Evolutionary conservation across 2,113 vertebrate species (phyloP), one percentile per base, ranked within the genome.

Genomic region (Bombycilla garrulus): DNA sequence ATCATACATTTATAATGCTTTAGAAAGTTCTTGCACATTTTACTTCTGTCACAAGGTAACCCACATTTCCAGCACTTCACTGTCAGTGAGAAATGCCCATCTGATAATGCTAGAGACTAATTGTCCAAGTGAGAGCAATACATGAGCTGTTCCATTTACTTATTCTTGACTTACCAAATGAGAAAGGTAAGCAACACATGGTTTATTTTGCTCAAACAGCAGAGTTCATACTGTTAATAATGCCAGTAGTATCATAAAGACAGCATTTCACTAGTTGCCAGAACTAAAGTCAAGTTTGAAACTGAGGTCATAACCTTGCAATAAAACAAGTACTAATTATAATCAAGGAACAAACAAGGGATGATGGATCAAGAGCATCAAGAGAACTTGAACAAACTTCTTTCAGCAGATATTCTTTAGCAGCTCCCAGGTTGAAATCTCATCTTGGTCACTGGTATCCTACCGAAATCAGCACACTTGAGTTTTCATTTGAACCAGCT

Each of bases 331-430:
- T 96, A 85, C 92, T 96, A 94, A 80, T 96, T 86, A 94, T 91
- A 67, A 95, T 86, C 90, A 93, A 95, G 92, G 89, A 97, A 96
- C 95, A 87, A 92, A 95, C 92, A 88, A 74, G 91, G 93, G 74
- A 81, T 85, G 94, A 94, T 73, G 85, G 64, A 70, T 80, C 84
- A 87, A 94, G 61, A 94, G 86, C 88, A 94, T 87, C 81, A 93
- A 96, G 73, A 93, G 60, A 96, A 92, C 94, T 93, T 38, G 51
- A 78, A 93, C 88, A 91, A 96, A 92, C 94, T 96, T 97, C 93
- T 94, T 97, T 96, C 95, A 94, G 93, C n/a, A 88, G 94, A 88
- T 84, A 96, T 96, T 86, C 95, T 95, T 97, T 96, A 95, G 96
- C 95, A 96, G 95, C 93, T 96, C 95, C 92, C 94, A 96, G 93